Percentiles rank a stretch among this genome's conserved stretches.
Conservation (phyloP, 30 jellyfish, hydroid and myxozoan species). For the Aurelia aurita complex sp. Pacific region DNA sequence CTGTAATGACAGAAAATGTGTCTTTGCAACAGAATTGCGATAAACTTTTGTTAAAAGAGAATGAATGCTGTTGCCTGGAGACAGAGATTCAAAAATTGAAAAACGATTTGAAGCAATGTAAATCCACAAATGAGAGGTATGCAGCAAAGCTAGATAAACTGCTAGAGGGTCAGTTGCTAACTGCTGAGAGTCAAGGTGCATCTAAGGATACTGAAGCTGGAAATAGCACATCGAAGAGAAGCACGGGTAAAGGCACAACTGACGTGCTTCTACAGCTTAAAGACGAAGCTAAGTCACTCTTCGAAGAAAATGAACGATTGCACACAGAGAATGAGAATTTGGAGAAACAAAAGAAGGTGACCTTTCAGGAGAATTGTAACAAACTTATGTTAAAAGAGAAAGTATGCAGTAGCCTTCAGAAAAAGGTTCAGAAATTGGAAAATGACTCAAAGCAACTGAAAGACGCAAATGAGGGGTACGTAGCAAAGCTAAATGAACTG, state of each 20-base stretch:
- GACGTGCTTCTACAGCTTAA: not conserved
- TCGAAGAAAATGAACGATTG: constrained; percentile 13
- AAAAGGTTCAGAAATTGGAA: not conserved
- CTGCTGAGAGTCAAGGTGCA: not conserved
- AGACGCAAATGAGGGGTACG: not conserved
- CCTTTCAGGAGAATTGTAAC: not conserved
- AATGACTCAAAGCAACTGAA: not conserved
- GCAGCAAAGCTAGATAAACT: not conserved
- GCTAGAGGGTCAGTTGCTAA: not conserved
- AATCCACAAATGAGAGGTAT: not conserved
- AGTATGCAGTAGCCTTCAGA: not conserved
- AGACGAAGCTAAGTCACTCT: not conserved
- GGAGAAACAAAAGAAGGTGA: not conserved
- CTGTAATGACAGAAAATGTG: too few species aligned
- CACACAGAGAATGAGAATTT: not conserved
- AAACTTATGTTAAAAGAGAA: not conserved
- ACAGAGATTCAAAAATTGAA: not conserved
- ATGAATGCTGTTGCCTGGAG: not conserved
- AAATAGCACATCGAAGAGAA: not conserved
- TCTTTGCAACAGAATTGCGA: not conserved
- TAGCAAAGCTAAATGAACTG: not conserved
- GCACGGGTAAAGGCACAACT: not conserved
- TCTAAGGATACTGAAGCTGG: not conserved
- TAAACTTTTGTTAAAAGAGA: not conserved
- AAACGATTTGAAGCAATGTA: not conserved